Base-by-base conservation (phyloP, 2,113 vertebrate genomes). In the Cisticola juncidis region DNA sequence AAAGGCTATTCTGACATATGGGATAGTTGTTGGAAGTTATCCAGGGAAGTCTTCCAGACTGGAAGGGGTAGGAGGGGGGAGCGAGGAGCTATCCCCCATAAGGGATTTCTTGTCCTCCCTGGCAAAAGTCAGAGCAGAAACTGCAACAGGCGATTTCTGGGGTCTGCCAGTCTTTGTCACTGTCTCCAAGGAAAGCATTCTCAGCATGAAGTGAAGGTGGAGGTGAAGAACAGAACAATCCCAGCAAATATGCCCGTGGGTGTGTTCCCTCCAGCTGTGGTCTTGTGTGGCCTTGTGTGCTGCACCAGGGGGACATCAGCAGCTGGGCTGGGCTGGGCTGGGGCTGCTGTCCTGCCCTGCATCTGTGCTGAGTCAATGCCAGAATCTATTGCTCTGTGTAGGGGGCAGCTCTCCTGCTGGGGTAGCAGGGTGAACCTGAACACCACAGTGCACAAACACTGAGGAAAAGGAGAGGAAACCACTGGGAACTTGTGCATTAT, bases 281-380 rank as follows among this genome's bases (percentile, higher is more conserved):
- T 66, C n/a, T n/a, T 66, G 53, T n/a, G 44, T 51, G 14, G 58
- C 70, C 62, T 18, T 1, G 0, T 33, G 51, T 51, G 40, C 33
- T n/a, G 5, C 0, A 0, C 19, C 61, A 33, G 78, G 1, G 0
- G 80, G 50, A 66, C 58, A 72, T 23, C 61, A 38, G 36, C 48
- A 60, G 58, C 38, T 60, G 73, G 19, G 3, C 74, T 36, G 61
- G 10, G 50, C 42, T 36, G 1, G 29, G 29, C 2, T 0, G 40
- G 68, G 76, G 54, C 64, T 70, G 53, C 14, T 35, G 45, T 53
- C 68, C 71, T 72, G 40, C 58, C 81, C 42, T 57, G 62, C 71
- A 20, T 80, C 66, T 73, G 38, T 38, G 38, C 24, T 47, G 26
- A 61, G 77, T 80, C 71, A 38, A 1, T 56, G 56, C n/a, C 86